These are phyloP conservation scores for Microvelia longipes DNA, from an alignment of 1,140 invertebrate genomes.

Conservation along the genomic window DNA sequence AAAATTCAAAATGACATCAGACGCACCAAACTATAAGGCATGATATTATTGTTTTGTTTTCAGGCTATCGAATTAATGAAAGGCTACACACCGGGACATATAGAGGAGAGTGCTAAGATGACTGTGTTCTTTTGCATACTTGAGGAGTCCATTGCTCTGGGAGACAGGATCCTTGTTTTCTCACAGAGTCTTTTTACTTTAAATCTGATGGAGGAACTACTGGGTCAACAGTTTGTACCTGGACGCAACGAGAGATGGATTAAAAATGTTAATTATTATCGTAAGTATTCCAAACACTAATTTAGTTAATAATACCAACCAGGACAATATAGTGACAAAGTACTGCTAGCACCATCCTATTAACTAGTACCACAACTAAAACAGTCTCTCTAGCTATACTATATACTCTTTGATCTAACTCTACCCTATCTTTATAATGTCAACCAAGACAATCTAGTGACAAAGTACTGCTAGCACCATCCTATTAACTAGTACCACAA, in stretches of 20 bases:
- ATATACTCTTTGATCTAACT: no score
- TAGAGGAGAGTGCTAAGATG: conserved; percentile 93
- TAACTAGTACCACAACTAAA: no score
- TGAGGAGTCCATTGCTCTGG: conserved; percentile 67
- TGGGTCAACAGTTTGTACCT: conserved; percentile 62
- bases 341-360: no score
- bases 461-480: no score
- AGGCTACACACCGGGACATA: conserved; percentile 69
- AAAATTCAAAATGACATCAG: no score
- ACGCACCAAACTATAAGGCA: no score
- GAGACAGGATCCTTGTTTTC: conserved; percentile 89
- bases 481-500: no score
- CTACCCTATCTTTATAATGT: no score
- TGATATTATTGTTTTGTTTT: conserved; percentile 21
- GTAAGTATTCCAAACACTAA: conserved; percentile 47
- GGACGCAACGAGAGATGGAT: conserved; percentile 60
- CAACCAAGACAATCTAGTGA: no score
- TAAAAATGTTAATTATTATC: conserved; percentile 76
- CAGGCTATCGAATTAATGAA: conserved; percentile 71
- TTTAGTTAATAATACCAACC: no score
- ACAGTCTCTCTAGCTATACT: no score
- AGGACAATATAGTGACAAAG: no score
- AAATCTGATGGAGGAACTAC: conserved; percentile 91
- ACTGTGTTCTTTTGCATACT: conserved; percentile 84
- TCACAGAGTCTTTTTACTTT: conserved; percentile 92